Evolutionary conservation across 2,888 invertebrate species (phyloP), one percentile per base, ranked within the genome.

Genomic region (Empis stercorea): DNA sequence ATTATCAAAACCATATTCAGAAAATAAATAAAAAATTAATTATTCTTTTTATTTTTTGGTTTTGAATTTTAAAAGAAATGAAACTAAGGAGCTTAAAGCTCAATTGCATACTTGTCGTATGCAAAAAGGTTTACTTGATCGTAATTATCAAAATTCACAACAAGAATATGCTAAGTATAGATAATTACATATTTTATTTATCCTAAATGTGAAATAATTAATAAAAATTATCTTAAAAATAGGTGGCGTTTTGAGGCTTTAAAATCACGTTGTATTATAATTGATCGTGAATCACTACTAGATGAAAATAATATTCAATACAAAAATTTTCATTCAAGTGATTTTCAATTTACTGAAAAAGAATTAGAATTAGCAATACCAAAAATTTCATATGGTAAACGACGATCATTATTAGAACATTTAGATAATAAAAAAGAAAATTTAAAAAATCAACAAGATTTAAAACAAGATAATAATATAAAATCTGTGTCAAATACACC

Each of bases 211-310:
- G n/a, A 14, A 32, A 10, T 14, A 38, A 47, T 27, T 30, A 42
- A 47, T 15, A 40, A 16, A 32, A 43, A 47, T 47, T 44, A 44
- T 49, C 37, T 43, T 50, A 34, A 47, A 43, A 34, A 34, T 40
- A 68, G 68, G 46, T 69, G 68, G 68, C 61, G 68, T 16, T 69
- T 69, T 52, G 68, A 69, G 51, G 61, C 66, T 0, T 52, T 69
- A 3, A 68, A 65, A 50, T 61, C 61, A 1, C 61, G 67, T 10
- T 68, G 67, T 44, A 57, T 66, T 44, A 54, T 68, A 4, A 59
- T 66, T 30, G 61, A 66, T 49, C 60, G 66, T n/a, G 69, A 69
- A 54, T 54, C 61, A 52, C 51, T 64, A 15, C 56, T 69, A 17
- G 59, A 56, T 30, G 62, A 67, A 37, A 57, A 68, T 48, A 57